Evolutionary conservation across 2,113 vertebrate genomes (phyloP).

Genomic region (Spilogale gracilis): DNA sequence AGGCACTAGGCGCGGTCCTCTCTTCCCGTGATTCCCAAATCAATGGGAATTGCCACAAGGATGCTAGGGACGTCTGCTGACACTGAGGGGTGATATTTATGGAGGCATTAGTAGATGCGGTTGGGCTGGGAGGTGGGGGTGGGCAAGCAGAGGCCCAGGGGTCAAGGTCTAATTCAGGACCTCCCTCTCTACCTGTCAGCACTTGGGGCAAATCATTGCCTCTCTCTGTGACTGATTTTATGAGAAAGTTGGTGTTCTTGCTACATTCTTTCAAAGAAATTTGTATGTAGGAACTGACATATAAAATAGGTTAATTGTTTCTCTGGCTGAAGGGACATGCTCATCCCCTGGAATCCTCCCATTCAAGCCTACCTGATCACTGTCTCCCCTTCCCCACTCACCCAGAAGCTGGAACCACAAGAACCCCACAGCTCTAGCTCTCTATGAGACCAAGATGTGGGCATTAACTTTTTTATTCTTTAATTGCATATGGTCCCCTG

Average conservation of each 20-base stretch:
- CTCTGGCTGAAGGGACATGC: background rate
- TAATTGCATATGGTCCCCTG: background rate
- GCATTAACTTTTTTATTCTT: background rate
- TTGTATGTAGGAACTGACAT: background rate
- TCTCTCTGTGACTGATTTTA: background rate
- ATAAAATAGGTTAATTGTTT: background rate
- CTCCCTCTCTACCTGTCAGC: background rate
- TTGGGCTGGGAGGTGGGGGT: background rate
- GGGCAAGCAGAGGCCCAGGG: background rate
- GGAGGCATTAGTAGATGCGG: background rate
- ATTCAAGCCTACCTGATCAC: background rate
- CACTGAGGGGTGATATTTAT: rapidly evolving
- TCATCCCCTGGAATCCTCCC: background rate
- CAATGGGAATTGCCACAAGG: background rate
- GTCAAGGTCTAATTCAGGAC: background rate
- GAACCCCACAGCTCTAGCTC: background rate
- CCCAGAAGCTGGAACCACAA: background rate
- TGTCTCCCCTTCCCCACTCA: rapidly evolving
- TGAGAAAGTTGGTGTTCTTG: background rate
- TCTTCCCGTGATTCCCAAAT: background rate
- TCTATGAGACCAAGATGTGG: background rate
- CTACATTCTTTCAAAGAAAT: background rate
- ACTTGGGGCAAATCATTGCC: background rate
- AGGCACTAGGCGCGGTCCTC: background rate
- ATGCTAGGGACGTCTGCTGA: background rate